Evolutionary conservation across 2,113 vertebrate genomes (phyloP), one percentile per base, ranked within the genome.

Genomic region (Lophius piscatorius): DNA sequence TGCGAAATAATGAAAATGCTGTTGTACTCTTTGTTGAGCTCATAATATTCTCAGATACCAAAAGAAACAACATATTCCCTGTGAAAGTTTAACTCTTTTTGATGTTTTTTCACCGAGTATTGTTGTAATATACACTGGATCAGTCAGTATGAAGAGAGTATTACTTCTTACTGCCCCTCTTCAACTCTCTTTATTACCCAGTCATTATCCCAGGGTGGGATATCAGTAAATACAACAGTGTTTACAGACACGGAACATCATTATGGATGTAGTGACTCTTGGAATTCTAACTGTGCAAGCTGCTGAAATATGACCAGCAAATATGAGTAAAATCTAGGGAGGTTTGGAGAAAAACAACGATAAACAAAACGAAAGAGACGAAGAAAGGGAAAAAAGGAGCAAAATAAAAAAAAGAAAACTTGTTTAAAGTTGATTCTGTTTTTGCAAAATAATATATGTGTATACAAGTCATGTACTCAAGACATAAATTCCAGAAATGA

Each of bases 281-380:
- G 41, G 51, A 44, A 54, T 61, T 57, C 63, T 74, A 74, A 68
- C 78, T 57, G 76, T 70, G 70, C 54, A 70, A 47, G 67, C 77
- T 77, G 26, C 61, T 87, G 65, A 87, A 87, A 86, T 87, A 88
- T 86, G 86, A 71, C n/a, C 84, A 82, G 70, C 41, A 72, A 78
- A 67, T 76, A 76, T 73, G 63, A 57, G 60, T 76, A 64, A 67
- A 70, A 64, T 80, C 45, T 59, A 26, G 17, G 45, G 45, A 70
- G 48, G 31, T 64, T 49, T 44, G 56, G 44, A 20, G 26, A 33
- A 16, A 54, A 10, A 51, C 6, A 39, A 22, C 54, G 10, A 47
- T 0, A 11, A 2, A 31, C 16, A 29, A 23, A 31, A 5, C 17
- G 20, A 26, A 23, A 29, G 18, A 26, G 36, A 39, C 24, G 17